A percentile compares a stretch with the other conserved stretches of the same genome.
Conservation (phyloP, 2,113 vertebrate genomes). For the Chloebia gouldiae region DNA sequence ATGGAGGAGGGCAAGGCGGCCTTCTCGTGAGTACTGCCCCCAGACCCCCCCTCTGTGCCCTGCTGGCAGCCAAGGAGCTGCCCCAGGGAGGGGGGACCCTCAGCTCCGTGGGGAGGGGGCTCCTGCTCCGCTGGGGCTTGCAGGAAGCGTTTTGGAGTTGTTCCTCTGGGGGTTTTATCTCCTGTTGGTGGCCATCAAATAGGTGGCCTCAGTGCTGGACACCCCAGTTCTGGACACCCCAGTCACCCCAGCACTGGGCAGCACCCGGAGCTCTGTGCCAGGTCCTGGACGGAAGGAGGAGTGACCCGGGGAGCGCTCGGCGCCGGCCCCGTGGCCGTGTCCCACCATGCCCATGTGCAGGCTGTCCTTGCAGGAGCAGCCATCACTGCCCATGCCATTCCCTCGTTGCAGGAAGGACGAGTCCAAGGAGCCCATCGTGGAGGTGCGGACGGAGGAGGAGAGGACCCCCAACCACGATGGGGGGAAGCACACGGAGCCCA, state of each 20-base stretch:
- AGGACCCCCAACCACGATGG: slow-evolving; percentile 93
- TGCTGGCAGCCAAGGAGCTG: accelerated
- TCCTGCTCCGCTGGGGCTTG: not conserved
- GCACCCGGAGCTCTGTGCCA: not conserved
- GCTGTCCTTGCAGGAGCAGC: not conserved
- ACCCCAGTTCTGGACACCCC: no score
- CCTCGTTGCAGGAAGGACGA: slow-evolving; percentile 87
- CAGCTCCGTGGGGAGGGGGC: accelerated
- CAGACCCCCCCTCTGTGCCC: not conserved
- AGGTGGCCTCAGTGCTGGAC: not conserved
- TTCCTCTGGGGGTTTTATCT: not conserved
- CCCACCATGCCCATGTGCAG: accelerated
- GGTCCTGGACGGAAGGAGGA: not conserved
- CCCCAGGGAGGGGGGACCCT: accelerated
- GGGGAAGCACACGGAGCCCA: slow-evolving; percentile 91
- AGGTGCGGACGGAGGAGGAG: slow-evolving; percentile 92
- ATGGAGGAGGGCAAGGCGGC: slow-evolving; percentile 92
- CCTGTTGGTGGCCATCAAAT: accelerated
- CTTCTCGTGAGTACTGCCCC: slow-evolving; percentile 86
- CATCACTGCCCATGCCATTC: not conserved
- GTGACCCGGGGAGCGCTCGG: not conserved
- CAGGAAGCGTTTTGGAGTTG: not conserved
- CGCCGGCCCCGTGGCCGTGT: not conserved
- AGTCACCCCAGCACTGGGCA: no score
- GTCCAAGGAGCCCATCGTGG: slow-evolving; percentile 97